Evolutionary conservation across 2,113 vertebrate species (phyloP).

Genomic region (Pluvialis apricaria): DNA sequence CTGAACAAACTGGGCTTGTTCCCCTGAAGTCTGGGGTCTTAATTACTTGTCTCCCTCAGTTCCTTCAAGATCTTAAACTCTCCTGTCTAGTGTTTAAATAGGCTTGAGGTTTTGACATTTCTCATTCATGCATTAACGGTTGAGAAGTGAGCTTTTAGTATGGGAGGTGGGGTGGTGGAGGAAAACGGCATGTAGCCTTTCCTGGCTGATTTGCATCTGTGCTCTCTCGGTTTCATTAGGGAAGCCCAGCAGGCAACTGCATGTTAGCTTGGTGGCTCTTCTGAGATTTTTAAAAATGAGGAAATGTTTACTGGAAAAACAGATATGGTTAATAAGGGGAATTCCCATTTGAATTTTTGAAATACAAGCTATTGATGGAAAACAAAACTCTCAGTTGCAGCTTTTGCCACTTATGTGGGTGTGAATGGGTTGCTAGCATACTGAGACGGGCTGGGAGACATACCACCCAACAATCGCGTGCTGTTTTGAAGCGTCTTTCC

Average conservation of each 20-base stretch:
- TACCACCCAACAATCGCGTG: background rate
- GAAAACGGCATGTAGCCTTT: background rate
- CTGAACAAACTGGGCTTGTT: too few relatives aligned
- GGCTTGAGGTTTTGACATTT: background rate
- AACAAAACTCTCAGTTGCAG: background rate
- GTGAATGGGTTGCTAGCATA: background rate
- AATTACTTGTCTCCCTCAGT: background rate
- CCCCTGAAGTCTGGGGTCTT: background rate
- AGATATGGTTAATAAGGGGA: background rate
- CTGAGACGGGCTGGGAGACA: rapidly evolving
- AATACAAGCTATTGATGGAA: background rate
- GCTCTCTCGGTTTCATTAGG: background rate
- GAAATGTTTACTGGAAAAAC: background rate
- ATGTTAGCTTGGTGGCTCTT: background rate
- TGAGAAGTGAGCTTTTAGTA: background rate
- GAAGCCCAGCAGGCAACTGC: background rate
- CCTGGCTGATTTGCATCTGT: background rate
- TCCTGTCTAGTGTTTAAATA: background rate
- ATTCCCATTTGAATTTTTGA: background rate
- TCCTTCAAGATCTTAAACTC: background rate
- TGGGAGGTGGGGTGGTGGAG: background rate
- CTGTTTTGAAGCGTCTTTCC: background rate
- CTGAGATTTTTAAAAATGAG: background rate
- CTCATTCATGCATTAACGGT: background rate
- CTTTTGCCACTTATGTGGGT: background rate